A percentile compares a stretch with the other conserved stretches of the same genome.
Conservation (phyloP, 2,113 vertebrate genomes). For the Tilapia sparmanii region DNA sequence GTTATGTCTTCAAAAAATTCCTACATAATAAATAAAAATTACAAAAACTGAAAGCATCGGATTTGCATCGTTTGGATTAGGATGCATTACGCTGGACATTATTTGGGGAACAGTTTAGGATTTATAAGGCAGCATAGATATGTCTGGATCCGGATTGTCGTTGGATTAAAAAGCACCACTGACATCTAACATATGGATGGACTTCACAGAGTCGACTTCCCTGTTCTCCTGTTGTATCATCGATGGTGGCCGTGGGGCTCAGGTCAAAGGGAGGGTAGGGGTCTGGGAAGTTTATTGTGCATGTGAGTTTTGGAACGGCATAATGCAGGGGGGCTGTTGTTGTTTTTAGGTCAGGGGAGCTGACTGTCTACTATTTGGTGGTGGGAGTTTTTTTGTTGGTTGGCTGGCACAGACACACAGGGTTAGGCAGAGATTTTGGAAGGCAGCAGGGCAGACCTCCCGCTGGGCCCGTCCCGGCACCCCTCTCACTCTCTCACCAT, state of each 20-base stretch:
- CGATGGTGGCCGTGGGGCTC: constrained; percentile 34
- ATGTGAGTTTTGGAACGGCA: constrained; percentile 50
- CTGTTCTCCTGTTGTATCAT: constrained; percentile 37
- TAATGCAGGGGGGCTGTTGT: constrained; percentile 60
- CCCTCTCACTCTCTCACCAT: constrained; percentile 62
- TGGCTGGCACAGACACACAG: constrained; percentile 63
- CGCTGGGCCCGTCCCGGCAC: constrained; percentile 60
- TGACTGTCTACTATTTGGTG: constrained; percentile 63
- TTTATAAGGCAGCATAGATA: neutral
- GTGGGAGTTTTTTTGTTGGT: constrained; percentile 55
- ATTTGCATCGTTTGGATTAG: neutral
- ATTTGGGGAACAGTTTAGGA: neutral
- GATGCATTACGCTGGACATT: neutral
- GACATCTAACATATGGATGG: constrained; percentile 9
- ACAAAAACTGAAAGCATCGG: neutral
- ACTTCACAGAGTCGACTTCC: neutral
- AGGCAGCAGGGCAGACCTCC: constrained; percentile 66
- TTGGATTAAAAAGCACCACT: neutral
- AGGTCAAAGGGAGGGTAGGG: constrained; percentile 65
- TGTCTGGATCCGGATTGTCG: constrained; percentile 11
- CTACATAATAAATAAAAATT: neutral
- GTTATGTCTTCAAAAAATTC: neutral
- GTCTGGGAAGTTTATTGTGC: constrained; percentile 66
- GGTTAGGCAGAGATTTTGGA: constrained; percentile 64
- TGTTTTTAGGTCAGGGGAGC: constrained; percentile 72